Evolutionary conservation across 1,140 invertebrate genomes (phyloP).

Genomic region (Trichoplusia ni): DNA sequence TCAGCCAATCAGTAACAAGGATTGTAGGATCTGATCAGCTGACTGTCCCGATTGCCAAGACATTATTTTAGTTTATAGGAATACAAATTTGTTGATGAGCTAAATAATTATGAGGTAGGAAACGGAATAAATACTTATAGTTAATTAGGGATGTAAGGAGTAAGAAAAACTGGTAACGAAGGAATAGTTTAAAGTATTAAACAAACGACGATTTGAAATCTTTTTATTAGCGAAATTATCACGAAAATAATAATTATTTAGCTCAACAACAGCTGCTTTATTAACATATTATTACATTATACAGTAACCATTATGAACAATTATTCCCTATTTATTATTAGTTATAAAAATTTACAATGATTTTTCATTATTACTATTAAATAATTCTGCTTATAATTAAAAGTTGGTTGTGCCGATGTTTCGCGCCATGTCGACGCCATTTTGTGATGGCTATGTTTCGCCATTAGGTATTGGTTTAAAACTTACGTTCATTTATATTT

Average conservation of each 20-base stretch:
- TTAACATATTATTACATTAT: slow-evolving; percentile 46
- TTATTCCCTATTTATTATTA: slow-evolving; percentile 52
- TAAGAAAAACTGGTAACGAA: too few species aligned
- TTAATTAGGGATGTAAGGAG: background rate
- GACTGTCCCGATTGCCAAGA: background rate
- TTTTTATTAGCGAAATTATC: too few species aligned
- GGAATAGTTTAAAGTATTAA: too few species aligned
- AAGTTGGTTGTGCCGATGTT: slow-evolving; percentile 72
- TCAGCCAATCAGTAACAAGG: slow-evolving; percentile 14
- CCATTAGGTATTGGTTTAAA: slow-evolving; percentile 49
- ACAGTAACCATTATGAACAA: slow-evolving; percentile 60
- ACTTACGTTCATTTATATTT: slow-evolving; percentile 45
- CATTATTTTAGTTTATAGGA: slow-evolving; percentile 19
- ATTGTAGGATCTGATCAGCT: slow-evolving; percentile 13
- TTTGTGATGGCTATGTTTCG: slow-evolving; percentile 48
- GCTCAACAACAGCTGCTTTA: slow-evolving; percentile 19
- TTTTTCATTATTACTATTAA: slow-evolving; percentile 59
- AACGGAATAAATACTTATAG: too few species aligned
- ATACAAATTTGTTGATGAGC: slow-evolving; percentile 3
- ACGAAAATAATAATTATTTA: slow-evolving; percentile 25
- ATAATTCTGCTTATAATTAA: slow-evolving; percentile 65
- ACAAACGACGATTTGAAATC: too few species aligned
- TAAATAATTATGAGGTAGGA: slow-evolving; percentile 3
- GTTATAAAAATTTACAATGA: slow-evolving; percentile 74
- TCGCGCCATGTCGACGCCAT: slow-evolving; percentile 47